These are phyloP conservation scores for Proterorhinus semilunaris DNA, from an alignment of 2,113 vertebrate species.

Conservation along the genomic window DNA sequence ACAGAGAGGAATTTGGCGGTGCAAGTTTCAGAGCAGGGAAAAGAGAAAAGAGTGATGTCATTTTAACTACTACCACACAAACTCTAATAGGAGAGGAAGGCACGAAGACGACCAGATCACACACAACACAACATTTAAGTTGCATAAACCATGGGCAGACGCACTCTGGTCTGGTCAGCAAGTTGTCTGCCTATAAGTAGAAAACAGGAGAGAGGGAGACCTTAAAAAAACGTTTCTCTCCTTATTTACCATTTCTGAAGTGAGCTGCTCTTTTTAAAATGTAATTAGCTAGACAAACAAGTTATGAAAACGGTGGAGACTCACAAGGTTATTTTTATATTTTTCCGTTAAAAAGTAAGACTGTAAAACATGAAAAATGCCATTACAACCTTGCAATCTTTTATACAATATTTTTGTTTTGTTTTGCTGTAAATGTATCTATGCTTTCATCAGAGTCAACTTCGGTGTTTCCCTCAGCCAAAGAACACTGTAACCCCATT, in stretches of 20 bases:
- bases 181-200: neutral
- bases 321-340: too few species aligned
- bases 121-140: neutral
- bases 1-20: constrained; percentile 46
- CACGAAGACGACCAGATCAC: neutral
- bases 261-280: too few species aligned
- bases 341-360: too few species aligned
- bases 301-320: neutral
- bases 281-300: too few species aligned
- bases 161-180: neutral
- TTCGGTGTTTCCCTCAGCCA: neutral
- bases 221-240: too few species aligned
- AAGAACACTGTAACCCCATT: neutral
- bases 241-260: too few species aligned
- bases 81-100: neutral
- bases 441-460: neutral
- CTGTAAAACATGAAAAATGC: neutral
- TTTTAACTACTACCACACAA: neutral
- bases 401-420: neutral
- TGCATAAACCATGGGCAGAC: neutral
- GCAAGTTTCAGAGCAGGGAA: constrained; percentile 17
- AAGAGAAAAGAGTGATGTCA: neutral
- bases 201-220: too few species aligned
- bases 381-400: neutral
- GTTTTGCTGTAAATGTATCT: neutral